Evolutionary conservation across 1,140 invertebrate genomes (phyloP).

Genomic region (Melanaphis sacchari): DNA sequence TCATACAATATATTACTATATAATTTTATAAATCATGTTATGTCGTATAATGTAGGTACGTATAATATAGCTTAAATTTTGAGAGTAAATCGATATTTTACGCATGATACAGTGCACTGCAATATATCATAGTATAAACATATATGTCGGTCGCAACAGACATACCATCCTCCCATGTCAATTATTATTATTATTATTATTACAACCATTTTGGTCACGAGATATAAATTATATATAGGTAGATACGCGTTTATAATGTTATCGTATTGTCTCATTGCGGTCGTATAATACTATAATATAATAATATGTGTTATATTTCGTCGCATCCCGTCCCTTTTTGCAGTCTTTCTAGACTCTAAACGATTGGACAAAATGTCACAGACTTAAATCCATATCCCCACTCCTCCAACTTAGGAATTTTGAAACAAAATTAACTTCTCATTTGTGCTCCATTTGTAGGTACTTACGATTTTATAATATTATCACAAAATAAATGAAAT

Average conservation of each 20-base stretch:
- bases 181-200: not conserved
- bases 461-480: too few species aligned
- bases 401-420: too few species aligned
- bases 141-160: not conserved
- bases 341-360: not conserved
- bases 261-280: constrained; percentile 5
- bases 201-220: not conserved
- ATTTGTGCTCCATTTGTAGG: too few species aligned
- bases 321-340: not conserved
- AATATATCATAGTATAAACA: not conserved
- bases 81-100: not conserved
- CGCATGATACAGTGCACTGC: not conserved
- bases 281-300: not conserved
- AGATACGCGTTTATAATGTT: not conserved
- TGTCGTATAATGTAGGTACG: not conserved
- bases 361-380: not conserved
- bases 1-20: too few species aligned
- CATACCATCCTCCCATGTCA: not conserved
- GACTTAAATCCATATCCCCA: too few species aligned
- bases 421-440: too few species aligned
- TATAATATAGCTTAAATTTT: too few species aligned
- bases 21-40: too few species aligned
- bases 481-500: too few species aligned
- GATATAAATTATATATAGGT: not conserved
- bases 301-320: not conserved